These are phyloP conservation scores for Dryobota labecula DNA, from an alignment of 2,888 invertebrate species.

Conservation along the genomic window DNA sequence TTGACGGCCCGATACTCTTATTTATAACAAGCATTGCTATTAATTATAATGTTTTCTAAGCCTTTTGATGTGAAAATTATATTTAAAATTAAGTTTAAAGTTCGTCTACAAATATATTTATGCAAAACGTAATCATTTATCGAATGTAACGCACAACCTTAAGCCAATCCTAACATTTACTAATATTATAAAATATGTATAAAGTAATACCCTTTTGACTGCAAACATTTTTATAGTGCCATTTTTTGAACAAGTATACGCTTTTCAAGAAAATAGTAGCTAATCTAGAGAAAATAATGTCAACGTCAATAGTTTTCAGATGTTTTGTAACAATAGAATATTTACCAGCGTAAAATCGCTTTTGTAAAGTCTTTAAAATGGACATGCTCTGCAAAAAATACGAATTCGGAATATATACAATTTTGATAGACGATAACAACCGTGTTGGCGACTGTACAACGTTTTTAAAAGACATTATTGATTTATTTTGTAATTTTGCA, in stretches of 20 bases:
- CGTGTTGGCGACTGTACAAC: slow-evolving; percentile 69
- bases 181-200: slow-evolving; percentile 58
- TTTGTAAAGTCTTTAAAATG: slow-evolving; percentile 44
- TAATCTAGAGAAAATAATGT: slow-evolving; percentile 46
- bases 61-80: slow-evolving; percentile 45
- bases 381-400: slow-evolving; percentile 49
- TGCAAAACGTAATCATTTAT: slow-evolving; percentile 61
- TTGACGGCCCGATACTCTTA: slow-evolving; percentile 23
- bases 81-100: slow-evolving; percentile 47
- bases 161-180: slow-evolving; percentile 71
- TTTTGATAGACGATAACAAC: slow-evolving; percentile 58
- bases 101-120: slow-evolving; percentile 56
- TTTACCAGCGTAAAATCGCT: slow-evolving; percentile 57
- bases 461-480: slow-evolving; percentile 74
- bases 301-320: slow-evolving; percentile 50
- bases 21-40: slow-evolving; percentile 43
- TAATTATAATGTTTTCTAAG: slow-evolving; percentile 53
- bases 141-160: slow-evolving; percentile 83
- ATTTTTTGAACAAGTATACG: slow-evolving; percentile 72
- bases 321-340: slow-evolving; percentile 46
- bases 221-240: slow-evolving; percentile 70
- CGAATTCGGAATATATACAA: slow-evolving; percentile 55
- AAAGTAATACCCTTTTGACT: slow-evolving; percentile 64
- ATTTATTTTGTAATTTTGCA: slow-evolving; percentile 48
- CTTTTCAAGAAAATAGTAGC: slow-evolving; percentile 67